Evolutionary conservation across 2,888 invertebrate species (phyloP), one percentile per base, ranked within the genome.

Genomic region (Pandemis corylana): DNA sequence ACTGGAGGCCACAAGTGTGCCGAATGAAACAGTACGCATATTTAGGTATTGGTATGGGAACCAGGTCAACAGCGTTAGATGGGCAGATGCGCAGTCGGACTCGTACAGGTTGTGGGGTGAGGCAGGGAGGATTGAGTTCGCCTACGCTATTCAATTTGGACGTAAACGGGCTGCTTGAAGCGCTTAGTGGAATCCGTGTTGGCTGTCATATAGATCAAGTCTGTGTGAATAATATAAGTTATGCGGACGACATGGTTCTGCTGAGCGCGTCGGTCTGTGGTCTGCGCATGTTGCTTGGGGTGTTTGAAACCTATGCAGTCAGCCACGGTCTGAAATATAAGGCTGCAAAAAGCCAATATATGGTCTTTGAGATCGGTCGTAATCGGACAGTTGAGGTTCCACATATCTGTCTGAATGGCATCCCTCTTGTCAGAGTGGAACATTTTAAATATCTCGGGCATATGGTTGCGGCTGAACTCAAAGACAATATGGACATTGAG

Each of bases 401-500:
- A 56, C 56, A 56, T 9, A 56, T 56, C 2, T 2, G 15, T 15
- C 15, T 59, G 1, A 59, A 59, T n/a, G 59, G 59, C 20, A n/a
- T 20, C 12, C 59, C 59, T 28, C 59, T 59, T 10, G 28, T 7
- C 59, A 59, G 59, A 20, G 59, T 59, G 6, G 59, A 61, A 65
- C 64, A 65, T 71, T 62, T 62, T 41, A 62, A 62, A 42, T 62
- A 62, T 62, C 13, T 62, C 2, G 62, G 62, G n/a, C 62, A 62
- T 42, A 5, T 62, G 15, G 62, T 62, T 20, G n/a, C 62, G 28
- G 12, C 41, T 6, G 62, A 62, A 6, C 62, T 62, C 20, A 71
- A 51, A 49, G 76, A 76, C 36, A 46, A 72, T 65, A 71, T 42
- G 3, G 76, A 76, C 44, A 72, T 76, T 56, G 76, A 76, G 56